Base-by-base conservation (phyloP, 2,888 invertebrate genomes). In the Mechanitis mazaeus region DNA sequence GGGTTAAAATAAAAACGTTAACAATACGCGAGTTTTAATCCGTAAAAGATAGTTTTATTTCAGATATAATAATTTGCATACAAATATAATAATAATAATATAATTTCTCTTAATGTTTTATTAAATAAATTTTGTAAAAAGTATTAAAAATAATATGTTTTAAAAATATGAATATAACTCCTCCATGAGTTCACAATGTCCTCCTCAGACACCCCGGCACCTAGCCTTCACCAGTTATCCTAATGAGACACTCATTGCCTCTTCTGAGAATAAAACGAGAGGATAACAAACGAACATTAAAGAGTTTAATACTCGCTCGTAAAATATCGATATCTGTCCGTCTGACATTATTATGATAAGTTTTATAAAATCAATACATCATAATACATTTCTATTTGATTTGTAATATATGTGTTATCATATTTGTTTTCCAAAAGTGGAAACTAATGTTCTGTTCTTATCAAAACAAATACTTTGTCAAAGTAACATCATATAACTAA, bases 141-240 rank as follows among this genome's bases (percentile, higher is more conserved):
- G 20, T 20, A 20, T 20, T 20, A 20, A 20, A 20, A 20, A 20
- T 20, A 20, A 20, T 20, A 20, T 20, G 20, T 20, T 1, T 20
- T 20, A 20, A 20, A 6, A 2, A 35, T 35, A 5, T 2, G 6
- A 35, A 5, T 35, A 35, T 35, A 35, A 35, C 6, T 5, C 35
- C 3, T 35, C 3, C 35, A 35, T 35, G 6, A 3, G 11, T 50
- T 31, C 31, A 31, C 50, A 9, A 28, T 28, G 28, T 31, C 50
- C 31, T n/a, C 50, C 45, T 45, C 63, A 63, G 59, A 63, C 63
- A 59, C 54, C 59, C 45, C 63, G 63, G 63, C 63, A 63, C 63
- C 63, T 59, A 59, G 38, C 56, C 59, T 45, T 59, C 56, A 63
- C 56, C 45, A 56, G 53, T 56, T 45, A 54, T 62, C 59, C 59